Percentiles rank a stretch among this genome's conserved stretches.
These are phyloP conservation scores for Heliconius himera DNA, from an alignment of 1,140 invertebrate species.

Conservation along the genomic window DNA sequence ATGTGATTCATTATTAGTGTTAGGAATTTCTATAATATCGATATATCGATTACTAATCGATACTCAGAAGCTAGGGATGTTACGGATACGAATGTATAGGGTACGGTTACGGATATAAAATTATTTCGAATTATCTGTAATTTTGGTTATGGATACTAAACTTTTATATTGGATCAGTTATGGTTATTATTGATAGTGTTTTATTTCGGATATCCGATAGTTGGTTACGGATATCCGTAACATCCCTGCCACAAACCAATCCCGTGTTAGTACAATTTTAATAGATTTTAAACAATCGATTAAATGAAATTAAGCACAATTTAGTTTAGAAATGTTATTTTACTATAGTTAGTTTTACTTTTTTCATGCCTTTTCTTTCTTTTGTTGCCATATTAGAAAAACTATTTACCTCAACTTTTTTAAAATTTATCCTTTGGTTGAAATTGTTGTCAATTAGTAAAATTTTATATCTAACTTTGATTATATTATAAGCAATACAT, in stretches of 20 bases:
- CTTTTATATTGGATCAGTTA: too few species aligned
- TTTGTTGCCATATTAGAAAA: constrained; percentile 74
- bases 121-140: too few species aligned
- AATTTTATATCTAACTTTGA: constrained; percentile 24
- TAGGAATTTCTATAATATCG: constrained; percentile 9
- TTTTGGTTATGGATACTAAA: too few species aligned
- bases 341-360: constrained; percentile 50
- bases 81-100: too few species aligned
- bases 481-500: constrained; percentile 24
- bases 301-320: constrained; percentile 54
- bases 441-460: constrained; percentile 37
- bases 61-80: not conserved
- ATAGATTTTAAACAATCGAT: not conserved
- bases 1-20: constrained; percentile 39
- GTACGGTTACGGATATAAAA: too few species aligned
- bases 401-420: constrained; percentile 65
- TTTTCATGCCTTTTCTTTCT: constrained; percentile 41
- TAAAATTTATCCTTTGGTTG: constrained; percentile 38
- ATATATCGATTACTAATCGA: constrained; percentile 10
- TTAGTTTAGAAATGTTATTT: constrained; percentile 64
- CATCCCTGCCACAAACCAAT: constrained; percentile 38
- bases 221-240: too few species aligned
- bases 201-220: too few species aligned
- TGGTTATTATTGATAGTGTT: too few species aligned
- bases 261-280: constrained; percentile 38